These are phyloP conservation scores for Acrobasis repandana DNA, from an alignment of 2,888 invertebrate species.

Conservation along the genomic window DNA sequence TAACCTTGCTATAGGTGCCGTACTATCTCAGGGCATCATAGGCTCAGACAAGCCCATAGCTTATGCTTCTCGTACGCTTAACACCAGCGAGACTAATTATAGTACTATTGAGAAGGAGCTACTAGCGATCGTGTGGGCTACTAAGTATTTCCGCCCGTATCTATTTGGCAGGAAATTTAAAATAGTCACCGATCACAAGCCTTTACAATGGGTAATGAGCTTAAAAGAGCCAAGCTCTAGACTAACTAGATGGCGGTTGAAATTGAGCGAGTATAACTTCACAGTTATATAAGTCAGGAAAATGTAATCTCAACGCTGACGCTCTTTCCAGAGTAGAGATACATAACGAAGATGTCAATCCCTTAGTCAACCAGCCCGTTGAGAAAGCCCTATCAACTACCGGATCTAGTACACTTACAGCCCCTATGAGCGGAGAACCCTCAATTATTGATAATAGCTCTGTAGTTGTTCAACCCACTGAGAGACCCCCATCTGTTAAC, in stretches of 20 bases:
- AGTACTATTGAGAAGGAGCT: constrained; percentile 18
- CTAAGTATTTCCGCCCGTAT: constrained; percentile 20
- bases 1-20: constrained; percentile 9
- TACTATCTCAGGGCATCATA: constrained; percentile 32
- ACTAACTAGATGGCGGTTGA: constrained; percentile 49
- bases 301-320: constrained; percentile 40
- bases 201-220: constrained; percentile 49
- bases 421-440: too few relatives aligned
- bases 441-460: too few relatives aligned
- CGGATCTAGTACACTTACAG: too few relatives aligned
- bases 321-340: constrained; percentile 36
- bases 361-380: too few relatives aligned
- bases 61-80: constrained; percentile 22
- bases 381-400: too few relatives aligned
- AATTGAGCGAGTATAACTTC: constrained; percentile 40
- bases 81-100: constrained; percentile 9
- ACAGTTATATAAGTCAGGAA: constrained; percentile 40
- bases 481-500: too few relatives aligned
- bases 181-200: constrained; percentile 57
- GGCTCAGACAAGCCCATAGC: constrained; percentile 32
- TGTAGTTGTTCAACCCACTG: too few relatives aligned
- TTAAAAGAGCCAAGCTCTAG: constrained; percentile 53
- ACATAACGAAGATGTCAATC: background rate
- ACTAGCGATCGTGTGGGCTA: constrained; percentile 33
- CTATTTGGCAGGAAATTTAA: constrained; percentile 38